Conservation (phyloP, 2,797 vertebrate genomes). For the Pseudochirops corinnae region DNA sequence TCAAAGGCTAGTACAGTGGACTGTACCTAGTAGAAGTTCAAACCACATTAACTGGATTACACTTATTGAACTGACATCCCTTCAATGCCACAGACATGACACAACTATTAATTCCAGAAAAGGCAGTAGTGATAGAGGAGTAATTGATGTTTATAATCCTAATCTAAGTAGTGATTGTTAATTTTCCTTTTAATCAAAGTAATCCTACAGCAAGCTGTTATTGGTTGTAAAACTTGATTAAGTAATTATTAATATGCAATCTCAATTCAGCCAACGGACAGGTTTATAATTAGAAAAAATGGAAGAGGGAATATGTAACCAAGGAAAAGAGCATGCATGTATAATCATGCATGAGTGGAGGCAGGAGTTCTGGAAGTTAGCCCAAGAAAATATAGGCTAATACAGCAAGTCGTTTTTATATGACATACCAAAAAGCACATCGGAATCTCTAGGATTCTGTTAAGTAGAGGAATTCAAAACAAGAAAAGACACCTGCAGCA, state of each 20-base stretch:
- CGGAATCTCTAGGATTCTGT: not conserved
- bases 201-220: not conserved
- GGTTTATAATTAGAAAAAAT: not conserved
- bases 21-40: not conserved
- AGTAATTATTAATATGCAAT: not conserved
- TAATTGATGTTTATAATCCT: not conserved
- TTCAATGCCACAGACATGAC: not conserved
- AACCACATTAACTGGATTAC: not conserved
- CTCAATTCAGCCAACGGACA: not conserved
- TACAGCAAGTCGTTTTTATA: not conserved
- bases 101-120: not conserved
- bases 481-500: not conserved
- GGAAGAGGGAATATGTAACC: not conserved
- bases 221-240: not conserved
- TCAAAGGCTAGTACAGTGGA: not conserved
- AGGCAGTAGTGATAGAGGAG: not conserved
- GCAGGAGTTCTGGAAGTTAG: not conserved
- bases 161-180: not conserved
- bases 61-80: not conserved
- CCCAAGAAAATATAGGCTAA: not conserved
- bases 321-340: not conserved
- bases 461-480: not conserved
- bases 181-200: slow-evolving; percentile 3
- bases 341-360: not conserved
- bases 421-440: not conserved